Evolutionary conservation across 2,797 vertebrate species (phyloP).

Genomic region (Danio albolineatus): DNA sequence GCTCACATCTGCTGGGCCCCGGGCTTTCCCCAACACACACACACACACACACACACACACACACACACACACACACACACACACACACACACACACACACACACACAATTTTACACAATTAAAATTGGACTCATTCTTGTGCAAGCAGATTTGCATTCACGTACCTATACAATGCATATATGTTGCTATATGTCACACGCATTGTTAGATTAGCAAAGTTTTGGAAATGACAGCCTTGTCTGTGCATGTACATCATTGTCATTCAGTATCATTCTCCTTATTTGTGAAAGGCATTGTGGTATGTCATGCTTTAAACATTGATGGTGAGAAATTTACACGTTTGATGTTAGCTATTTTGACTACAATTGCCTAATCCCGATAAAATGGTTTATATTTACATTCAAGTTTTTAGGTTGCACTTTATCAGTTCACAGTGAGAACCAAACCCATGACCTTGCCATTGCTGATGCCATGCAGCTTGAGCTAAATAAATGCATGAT

Average conservation of each 20-base stretch:
- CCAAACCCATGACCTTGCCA: neutral
- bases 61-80: slow-evolving; percentile 46
- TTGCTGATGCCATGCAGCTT: neutral
- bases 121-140: slow-evolving; percentile 54
- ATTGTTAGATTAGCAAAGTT: slow-evolving; percentile 14
- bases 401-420: neutral
- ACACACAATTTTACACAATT: slow-evolving; percentile 50
- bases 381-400: neutral
- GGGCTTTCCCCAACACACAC: slow-evolving; percentile 70
- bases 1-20: slow-evolving; percentile 82
- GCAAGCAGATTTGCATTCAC: slow-evolving; percentile 37
- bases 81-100: slow-evolving; percentile 18
- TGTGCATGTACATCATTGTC: neutral
- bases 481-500: neutral
- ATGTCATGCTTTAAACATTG: neutral
- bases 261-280: neutral
- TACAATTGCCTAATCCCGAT: neutral
- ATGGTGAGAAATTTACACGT: no score
- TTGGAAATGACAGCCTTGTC: neutral
- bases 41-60: slow-evolving; percentile 44
- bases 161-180: slow-evolving; percentile 20
- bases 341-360: slow-evolving; percentile 6
- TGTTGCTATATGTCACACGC: neutral
- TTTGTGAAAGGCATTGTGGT: neutral
- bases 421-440: neutral